Percentiles rank a stretch among this genome's conserved stretches.
phyloP scores from a whole-genome alignment of 2,797 vertebrate genomes.

The Sebastes alutus region DNA sequence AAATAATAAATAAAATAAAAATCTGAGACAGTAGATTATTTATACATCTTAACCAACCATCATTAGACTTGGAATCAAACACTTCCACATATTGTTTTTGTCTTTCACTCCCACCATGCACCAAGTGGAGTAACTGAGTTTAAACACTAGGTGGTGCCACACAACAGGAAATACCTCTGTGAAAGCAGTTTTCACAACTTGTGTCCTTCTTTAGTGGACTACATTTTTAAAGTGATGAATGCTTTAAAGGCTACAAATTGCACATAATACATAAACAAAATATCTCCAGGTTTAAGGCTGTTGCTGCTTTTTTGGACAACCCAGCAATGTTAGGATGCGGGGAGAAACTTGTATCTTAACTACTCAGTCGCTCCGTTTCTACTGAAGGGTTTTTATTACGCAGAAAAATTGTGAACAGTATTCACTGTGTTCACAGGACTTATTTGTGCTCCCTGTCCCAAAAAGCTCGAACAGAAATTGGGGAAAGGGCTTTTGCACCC shows the following conservation, averaged over 20 bases:
- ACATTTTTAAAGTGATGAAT: not conserved
- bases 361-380: not conserved
- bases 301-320: not conserved
- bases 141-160: slow-evolving; percentile 58
- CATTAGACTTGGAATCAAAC: slow-evolving; percentile 26
- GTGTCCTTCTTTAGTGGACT: not conserved
- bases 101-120: not conserved
- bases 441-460: no score
- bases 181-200: not conserved
- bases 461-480: no score
- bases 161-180: not conserved
- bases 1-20: not conserved
- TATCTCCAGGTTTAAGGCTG: not conserved
- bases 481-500: no score
- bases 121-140: not conserved
- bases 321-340: not conserved
- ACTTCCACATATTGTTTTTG: not conserved
- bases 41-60: not conserved
- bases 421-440: no score
- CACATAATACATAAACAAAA: not conserved
- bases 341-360: not conserved
- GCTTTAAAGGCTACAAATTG: not conserved
- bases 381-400: not conserved
- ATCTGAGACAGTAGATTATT: not conserved
- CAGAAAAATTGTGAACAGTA: no score